These are phyloP conservation scores for Incurvaria masculella DNA, from an alignment of 2,888 invertebrate genomes.

Conservation along the genomic window DNA sequence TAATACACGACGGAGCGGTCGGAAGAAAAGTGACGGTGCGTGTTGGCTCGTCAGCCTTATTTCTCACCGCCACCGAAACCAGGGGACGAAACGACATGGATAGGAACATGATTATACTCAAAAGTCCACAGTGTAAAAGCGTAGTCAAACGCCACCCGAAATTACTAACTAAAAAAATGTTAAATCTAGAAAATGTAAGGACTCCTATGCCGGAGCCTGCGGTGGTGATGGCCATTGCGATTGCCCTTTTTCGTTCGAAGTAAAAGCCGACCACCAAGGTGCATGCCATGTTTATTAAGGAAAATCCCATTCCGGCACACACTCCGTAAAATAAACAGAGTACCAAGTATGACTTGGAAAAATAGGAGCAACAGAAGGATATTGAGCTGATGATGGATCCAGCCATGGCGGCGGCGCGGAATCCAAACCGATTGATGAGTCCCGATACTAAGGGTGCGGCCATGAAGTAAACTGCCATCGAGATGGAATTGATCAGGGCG, in stretches of 20 bases:
- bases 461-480: constrained; percentile 6
- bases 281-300: constrained; percentile 35
- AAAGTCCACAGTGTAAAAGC: constrained; percentile 36
- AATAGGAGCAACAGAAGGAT: constrained; percentile 29
- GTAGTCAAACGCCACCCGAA: constrained; percentile 37
- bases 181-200: constrained; percentile 33
- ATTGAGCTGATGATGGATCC: constrained; percentile 23
- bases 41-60: constrained; percentile 31
- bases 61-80: constrained; percentile 32
- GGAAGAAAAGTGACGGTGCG: constrained; percentile 43
- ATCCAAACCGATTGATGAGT: constrained; percentile 6
- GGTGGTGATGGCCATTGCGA: constrained; percentile 34
- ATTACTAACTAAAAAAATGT: constrained; percentile 28
- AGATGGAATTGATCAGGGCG: constrained; percentile 4
- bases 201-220: constrained; percentile 41
- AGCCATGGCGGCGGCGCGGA: constrained; percentile 2
- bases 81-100: constrained; percentile 39
- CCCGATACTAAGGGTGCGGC: constrained; percentile 4
- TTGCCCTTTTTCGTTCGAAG: constrained; percentile 37
- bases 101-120: constrained; percentile 33
- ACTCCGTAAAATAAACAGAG: constrained; percentile 35
- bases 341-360: constrained; percentile 27
- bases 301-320: constrained; percentile 35
- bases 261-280: constrained; percentile 43
- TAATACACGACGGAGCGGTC: constrained; percentile 26